Percentiles rank a stretch among this genome's conserved stretches.
Conservation (phyloP, 1,140 invertebrate species). For the Matsumurasca onukii region DNA sequence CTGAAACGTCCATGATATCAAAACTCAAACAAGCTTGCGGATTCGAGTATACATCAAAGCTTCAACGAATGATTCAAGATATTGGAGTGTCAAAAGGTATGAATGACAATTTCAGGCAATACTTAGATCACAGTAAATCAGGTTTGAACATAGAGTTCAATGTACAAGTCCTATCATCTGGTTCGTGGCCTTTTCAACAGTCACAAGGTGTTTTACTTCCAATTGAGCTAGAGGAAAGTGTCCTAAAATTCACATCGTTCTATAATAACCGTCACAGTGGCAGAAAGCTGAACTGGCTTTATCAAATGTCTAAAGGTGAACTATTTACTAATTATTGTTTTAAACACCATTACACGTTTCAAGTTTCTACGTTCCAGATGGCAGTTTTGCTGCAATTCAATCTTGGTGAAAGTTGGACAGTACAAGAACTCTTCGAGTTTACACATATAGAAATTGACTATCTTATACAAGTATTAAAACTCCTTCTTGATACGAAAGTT, state of each 20-base stretch:
- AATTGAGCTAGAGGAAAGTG: conserved; percentile 90
- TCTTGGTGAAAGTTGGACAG: conserved; percentile 76
- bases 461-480: conserved; percentile 75
- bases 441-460: conserved; percentile 88
- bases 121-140: conserved; percentile 65
- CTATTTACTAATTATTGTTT: conserved; percentile 96
- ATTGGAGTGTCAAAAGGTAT: conserved; percentile 97
- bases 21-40: conserved; percentile 99
- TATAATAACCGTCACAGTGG: conserved; percentile 96
- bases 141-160: conserved; percentile 87
- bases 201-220: conserved; percentile 89
- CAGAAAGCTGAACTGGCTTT: conserved; percentile 96
- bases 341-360: conserved; percentile 80
- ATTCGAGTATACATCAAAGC: conserved; percentile 98
- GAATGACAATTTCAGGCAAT: conserved; percentile 87
- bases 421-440: conserved; percentile 84
- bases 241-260: conserved; percentile 93
- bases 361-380: conserved; percentile 99
- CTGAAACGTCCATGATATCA: conserved; percentile 99
- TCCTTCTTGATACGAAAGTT: conserved; percentile 92
- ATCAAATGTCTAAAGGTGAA: conserved; percentile 98
- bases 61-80: conserved; percentile 99
- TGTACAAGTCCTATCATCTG: conserved; percentile 95
- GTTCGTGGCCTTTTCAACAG: conserved; percentile 98
- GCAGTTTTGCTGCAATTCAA: conserved; percentile 97